These are phyloP conservation scores for Ophioderma brevispina DNA, from an alignment of 35 echinoderm and acorn worm genomes.

Conservation along the genomic window DNA sequence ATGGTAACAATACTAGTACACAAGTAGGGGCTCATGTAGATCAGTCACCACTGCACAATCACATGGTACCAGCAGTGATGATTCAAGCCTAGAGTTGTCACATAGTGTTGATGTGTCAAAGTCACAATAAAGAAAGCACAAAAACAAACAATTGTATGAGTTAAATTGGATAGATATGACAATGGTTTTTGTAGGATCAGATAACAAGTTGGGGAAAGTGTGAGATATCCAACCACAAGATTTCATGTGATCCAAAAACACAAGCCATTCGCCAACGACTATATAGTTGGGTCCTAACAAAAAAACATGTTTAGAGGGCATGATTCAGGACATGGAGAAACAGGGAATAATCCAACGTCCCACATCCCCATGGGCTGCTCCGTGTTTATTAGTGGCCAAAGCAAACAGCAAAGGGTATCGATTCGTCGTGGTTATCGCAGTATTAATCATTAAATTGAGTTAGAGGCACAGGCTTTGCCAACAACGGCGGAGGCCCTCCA, in stretches of 20 bases:
- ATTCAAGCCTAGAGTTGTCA: too few relatives aligned
- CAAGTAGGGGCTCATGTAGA: too few relatives aligned
- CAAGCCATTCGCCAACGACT: background rate
- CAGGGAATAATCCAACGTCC: background rate
- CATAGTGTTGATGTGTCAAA: background rate
- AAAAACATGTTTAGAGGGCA: background rate
- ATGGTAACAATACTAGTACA: too few relatives aligned
- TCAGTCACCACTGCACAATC: too few relatives aligned
- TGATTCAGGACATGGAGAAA: background rate
- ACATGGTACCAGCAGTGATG: too few relatives aligned
- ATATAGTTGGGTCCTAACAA: background rate
- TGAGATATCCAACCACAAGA: background rate
- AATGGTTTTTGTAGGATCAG: background rate
- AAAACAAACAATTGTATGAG: background rate
- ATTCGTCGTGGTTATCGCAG: constrained; percentile 29
- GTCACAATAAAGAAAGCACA: background rate
- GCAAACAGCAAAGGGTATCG: constrained; percentile 1
- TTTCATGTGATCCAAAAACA: background rate
- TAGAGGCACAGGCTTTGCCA: background rate
- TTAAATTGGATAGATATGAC: background rate
- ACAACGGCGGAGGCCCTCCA: background rate
- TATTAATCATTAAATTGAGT: constrained; percentile 34
- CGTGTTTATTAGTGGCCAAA: background rate
- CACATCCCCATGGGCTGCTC: background rate
- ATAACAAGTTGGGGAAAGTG: background rate